Evolutionary conservation across 2,797 vertebrate genomes (phyloP), one percentile per base, ranked within the genome.

Genomic region (Hephaestus fuliginosus): DNA sequence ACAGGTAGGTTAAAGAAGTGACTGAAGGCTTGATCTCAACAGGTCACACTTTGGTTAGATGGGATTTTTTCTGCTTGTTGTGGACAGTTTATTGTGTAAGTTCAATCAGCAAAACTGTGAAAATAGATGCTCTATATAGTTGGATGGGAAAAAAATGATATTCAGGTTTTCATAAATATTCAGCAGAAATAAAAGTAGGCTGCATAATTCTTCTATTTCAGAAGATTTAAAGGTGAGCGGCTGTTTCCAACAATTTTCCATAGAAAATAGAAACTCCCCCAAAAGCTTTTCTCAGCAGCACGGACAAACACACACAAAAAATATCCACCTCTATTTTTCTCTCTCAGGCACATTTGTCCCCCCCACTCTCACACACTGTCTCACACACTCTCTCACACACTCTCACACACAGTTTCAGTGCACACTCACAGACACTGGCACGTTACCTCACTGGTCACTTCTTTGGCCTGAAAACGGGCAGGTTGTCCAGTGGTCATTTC

Each of bases 401-500:
- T 18, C 63, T 65, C 9, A 63, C 56, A 1, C 41, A 52, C 55
- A 78, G 25, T 66, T 60, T 61, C 53, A 52, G 72, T 28, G 6
- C 76, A 78, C 68, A 60, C 70, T 28, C 65, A 36, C 48, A 68
- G 22, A 67, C 33, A 36, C 66, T 70, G 41, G 46, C 51, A 49
- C 62, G 36, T 74, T 67, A 48, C 60, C 36, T 62, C 80, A 69
- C 33, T 46, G 51, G 78, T 79, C 66, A 85, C 86, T 86, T 70
- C 66, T 49, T 81, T 76, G 52, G 46, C 69, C 74, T 36, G n/a
- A 12, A 43, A 65, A 5, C 69, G 64, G 63, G 64, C 75, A 57
- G 78, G 49, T 56, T 75, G 70, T 85, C 84, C 63, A 25, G 56
- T 61, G 74, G 71, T 86, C 80, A 72, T 91, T 91, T 87, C 72